Evolutionary conservation across 2,888 invertebrate genomes (phyloP).

Genomic region (Lepidochrysops patricia): DNA sequence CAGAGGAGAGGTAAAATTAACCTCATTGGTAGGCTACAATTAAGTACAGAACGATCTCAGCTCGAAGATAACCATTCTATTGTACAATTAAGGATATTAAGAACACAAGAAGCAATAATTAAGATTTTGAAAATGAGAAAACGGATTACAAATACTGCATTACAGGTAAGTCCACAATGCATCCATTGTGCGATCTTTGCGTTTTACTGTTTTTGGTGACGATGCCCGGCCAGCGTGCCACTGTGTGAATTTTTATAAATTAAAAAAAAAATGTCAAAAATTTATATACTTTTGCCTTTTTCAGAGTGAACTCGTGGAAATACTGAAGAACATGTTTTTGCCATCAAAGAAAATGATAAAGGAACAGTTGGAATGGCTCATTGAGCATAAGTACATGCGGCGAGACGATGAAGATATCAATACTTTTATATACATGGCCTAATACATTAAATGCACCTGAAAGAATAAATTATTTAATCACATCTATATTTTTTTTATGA

Average conservation of each 20-base stretch:
- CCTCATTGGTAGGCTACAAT: constrained; percentile 94
- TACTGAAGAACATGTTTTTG: constrained; percentile 98
- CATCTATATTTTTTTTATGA: constrained; percentile 26
- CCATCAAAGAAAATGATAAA: constrained; percentile 99
- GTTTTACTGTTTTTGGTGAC: no score
- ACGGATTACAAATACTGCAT: constrained; percentile 91
- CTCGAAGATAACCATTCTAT: constrained; percentile 99
- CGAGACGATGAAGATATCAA: constrained; percentile 98
- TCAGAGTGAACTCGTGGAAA: constrained; percentile 95
- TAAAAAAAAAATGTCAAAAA: no score
- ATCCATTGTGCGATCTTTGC: no score
- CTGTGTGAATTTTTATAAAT: no score
- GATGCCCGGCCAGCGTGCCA: no score
- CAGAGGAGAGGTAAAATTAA: constrained; percentile 97
- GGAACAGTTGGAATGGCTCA: constrained; percentile 99
- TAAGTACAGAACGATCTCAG: constrained; percentile 95
- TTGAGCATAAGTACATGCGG: constrained; percentile 98
- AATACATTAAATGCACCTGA: constrained; percentile 41
- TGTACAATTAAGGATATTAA: constrained; percentile 94
- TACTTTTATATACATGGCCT: constrained; percentile 98
- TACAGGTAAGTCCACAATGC: constrained; percentile 87
- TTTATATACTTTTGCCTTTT: constrained; percentile 23
- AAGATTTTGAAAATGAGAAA: constrained; percentile 99
- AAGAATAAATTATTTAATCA: constrained; percentile 56
- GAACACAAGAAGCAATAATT: constrained; percentile 97